These are phyloP conservation scores for Cyclina sinensis DNA, from an alignment of 1,140 invertebrate genomes.

Conservation along the genomic window DNA sequence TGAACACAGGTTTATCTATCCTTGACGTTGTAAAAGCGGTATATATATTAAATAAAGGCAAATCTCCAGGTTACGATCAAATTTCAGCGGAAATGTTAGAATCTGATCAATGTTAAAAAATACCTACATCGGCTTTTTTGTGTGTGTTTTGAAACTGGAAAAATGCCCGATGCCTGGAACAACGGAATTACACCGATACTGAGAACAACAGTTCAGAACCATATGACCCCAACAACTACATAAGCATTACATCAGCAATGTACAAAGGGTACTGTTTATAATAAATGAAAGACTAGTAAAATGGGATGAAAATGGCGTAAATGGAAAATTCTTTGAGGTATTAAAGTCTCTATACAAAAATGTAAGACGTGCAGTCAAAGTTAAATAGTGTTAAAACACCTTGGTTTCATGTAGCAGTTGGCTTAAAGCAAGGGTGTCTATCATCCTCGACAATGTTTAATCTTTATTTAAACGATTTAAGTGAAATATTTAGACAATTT, in stretches of 20 bases:
- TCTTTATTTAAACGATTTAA: conserved; percentile 1
- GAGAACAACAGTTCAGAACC: conserved; percentile 17
- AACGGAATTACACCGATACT: conserved; percentile 25
- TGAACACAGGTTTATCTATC: too few species aligned
- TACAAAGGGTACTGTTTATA: conserved; percentile 54
- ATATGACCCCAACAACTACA: conserved; percentile 29
- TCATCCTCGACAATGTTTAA: background rate
- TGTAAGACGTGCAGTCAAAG: background rate
- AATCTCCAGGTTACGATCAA: background rate
- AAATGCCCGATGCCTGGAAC: background rate
- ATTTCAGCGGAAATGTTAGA: background rate
- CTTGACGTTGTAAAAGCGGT: too few species aligned
- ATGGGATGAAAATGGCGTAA: conserved; percentile 29
- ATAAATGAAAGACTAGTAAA: conserved; percentile 50
- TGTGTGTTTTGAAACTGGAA: conserved; percentile 10
- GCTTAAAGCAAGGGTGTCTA: conserved; percentile 7
- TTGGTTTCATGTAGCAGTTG: background rate
- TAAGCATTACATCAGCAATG: conserved; percentile 30
- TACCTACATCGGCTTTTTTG: background rate
- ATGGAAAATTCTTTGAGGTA: background rate
- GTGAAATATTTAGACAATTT: background rate
- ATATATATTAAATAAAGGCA: conserved; percentile 7
- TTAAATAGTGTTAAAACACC: background rate
- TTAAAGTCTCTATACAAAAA: conserved; percentile 1
- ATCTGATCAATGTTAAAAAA: background rate